Evolutionary conservation across 2,888 invertebrate species (phyloP).

Genomic region (Hyposoter dolosus): DNA sequence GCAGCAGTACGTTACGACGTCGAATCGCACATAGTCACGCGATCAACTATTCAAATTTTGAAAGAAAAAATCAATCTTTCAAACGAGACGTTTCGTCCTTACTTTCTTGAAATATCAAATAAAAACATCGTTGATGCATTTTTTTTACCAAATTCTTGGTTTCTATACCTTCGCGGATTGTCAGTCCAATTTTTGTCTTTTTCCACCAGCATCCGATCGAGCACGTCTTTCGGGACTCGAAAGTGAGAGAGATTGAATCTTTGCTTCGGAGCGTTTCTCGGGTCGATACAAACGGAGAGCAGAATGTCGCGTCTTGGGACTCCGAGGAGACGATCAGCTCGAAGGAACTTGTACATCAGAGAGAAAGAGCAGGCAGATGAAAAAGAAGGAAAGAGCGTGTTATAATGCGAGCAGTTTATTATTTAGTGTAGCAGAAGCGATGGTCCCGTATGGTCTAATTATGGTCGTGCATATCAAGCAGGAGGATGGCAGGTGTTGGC

Average conservation of each 20-base stretch:
- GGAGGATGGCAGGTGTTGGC: slow-evolving; percentile 77
- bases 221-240: too few species aligned
- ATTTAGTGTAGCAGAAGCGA: slow-evolving; percentile 74
- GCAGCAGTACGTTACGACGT: slow-evolving; percentile 1
- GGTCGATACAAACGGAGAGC: neutral
- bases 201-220: too few species aligned
- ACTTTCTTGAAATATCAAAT: too few species aligned
- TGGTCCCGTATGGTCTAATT: slow-evolving; percentile 79
- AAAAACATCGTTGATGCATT: too few species aligned
- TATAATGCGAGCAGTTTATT: slow-evolving; percentile 75
- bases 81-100: neutral
- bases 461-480: slow-evolving; percentile 76
- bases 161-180: too few species aligned
- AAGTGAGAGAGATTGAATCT: too few species aligned
- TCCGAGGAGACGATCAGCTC: neutral
- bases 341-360: neutral
- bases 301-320: slow-evolving; percentile 8
- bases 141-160: too few species aligned
- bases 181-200: too few species aligned
- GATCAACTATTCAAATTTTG: neutral
- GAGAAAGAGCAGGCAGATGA: neutral
- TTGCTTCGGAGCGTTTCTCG: neutral
- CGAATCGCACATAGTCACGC: slow-evolving; percentile 3
- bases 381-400: slow-evolving; percentile 7
- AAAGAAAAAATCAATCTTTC: neutral